Evolutionary conservation across 2,888 invertebrate genomes (phyloP).

Genomic region (Neoascia interrupta): DNA sequence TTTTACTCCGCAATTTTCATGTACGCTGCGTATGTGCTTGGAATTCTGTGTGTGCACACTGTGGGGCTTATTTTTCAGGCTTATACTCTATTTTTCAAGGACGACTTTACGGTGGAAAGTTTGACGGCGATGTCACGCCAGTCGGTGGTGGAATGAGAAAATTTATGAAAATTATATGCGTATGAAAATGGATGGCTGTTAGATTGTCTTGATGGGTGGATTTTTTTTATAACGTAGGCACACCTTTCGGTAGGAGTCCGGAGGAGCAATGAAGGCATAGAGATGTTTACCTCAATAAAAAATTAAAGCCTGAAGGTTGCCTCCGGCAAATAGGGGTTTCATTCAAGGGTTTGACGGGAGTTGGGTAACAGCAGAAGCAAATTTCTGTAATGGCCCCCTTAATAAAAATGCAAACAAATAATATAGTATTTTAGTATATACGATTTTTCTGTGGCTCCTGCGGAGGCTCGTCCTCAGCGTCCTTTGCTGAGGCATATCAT

Average conservation of each 20-base stretch:
- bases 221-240: constrained; percentile 27
- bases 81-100: constrained; percentile 55
- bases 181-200: constrained; percentile 64
- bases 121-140: neutral
- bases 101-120: constrained; percentile 22
- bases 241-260: constrained; percentile 5
- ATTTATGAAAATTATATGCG: constrained; percentile 67
- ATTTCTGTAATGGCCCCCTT: constrained; percentile 47
- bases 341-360: neutral
- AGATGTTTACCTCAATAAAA: constrained; percentile 53
- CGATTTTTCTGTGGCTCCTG: neutral
- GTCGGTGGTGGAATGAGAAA: constrained; percentile 7
- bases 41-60: neutral
- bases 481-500: constrained; percentile 45
- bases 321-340: constrained; percentile 9
- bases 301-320: constrained; percentile 37
- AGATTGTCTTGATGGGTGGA: constrained; percentile 59
- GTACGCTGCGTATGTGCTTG: constrained; percentile 18
- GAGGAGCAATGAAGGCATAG: constrained; percentile 8
- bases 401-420: constrained; percentile 66
- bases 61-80: constrained; percentile 14
- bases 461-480: constrained; percentile 2
- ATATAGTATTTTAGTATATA: too few relatives aligned
- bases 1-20: constrained; percentile 22
- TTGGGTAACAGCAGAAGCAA: constrained; percentile 36